phyloP scores from a whole-genome alignment of 2,888 invertebrate genomes.

The Brassicogethes aeneus region DNA sequence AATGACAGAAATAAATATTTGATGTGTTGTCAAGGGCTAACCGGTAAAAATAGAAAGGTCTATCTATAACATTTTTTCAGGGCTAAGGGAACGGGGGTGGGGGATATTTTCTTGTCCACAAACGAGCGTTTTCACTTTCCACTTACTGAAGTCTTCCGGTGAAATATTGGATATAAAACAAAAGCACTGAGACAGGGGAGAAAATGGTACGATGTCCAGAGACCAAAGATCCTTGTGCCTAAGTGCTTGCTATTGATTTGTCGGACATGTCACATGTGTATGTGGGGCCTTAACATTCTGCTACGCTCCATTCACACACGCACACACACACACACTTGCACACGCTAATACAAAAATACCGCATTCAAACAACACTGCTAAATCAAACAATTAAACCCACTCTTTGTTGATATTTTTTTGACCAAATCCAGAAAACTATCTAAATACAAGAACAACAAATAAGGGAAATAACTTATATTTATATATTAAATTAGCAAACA shows the following conservation, averaged over 20 bases:
- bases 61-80: constrained; percentile 18
- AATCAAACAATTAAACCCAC: too few relatives aligned
- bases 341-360: neutral
- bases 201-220: constrained; percentile 18
- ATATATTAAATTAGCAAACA: too few relatives aligned
- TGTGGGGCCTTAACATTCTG: neutral
- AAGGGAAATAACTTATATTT: too few relatives aligned
- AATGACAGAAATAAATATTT: constrained; percentile 16
- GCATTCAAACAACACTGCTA: neutral
- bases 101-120: constrained; percentile 23
- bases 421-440: too few relatives aligned
- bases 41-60: constrained; percentile 20
- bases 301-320: neutral
- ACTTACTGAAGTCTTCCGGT: constrained; percentile 29
- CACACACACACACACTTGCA: neutral
- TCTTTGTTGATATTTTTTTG: too few relatives aligned
- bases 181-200: constrained; percentile 24
- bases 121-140: constrained; percentile 36
- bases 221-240: constrained; percentile 14
- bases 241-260: constrained; percentile 36
- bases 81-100: constrained; percentile 7
- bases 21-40: constrained; percentile 16
- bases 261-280: constrained; percentile 37
- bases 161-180: constrained; percentile 36
- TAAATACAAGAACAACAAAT: too few relatives aligned